Evolutionary conservation across 2,113 vertebrate species (phyloP).

Genomic region (Callopanchax toddi): DNA sequence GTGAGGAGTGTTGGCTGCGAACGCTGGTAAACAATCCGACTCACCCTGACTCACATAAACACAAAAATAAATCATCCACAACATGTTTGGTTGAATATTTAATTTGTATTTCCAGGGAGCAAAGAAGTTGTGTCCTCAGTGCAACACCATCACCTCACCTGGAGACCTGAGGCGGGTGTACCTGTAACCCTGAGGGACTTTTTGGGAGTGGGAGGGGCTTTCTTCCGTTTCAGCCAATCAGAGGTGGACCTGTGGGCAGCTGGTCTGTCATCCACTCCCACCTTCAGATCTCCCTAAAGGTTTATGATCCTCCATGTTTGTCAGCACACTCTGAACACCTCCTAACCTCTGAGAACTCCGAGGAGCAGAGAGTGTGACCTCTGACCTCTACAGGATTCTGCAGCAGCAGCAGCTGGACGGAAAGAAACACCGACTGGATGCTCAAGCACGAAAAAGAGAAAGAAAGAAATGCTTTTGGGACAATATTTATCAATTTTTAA

Average conservation of each 20-base stretch:
- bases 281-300: conserved; percentile 6
- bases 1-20: conserved; percentile 85
- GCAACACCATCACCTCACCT: conserved; percentile 85
- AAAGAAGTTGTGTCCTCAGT: conserved; percentile 86
- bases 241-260: conserved; percentile 68
- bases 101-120: conserved; percentile 72
- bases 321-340: conserved; percentile 22
- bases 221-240: conserved; percentile 47
- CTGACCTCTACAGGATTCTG: conserved; percentile 42
- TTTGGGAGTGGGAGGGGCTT: neutral
- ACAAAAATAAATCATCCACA: neutral
- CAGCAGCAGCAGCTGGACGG: conserved; percentile 23
- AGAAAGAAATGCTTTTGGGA: conserved; percentile 48
- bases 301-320: conserved; percentile 6
- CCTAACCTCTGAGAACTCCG: conserved; percentile 10
- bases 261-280: conserved; percentile 64
- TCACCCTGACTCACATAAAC: neutral
- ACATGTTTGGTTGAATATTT: neutral
- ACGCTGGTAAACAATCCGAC: conserved; percentile 75
- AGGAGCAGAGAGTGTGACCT: conserved; percentile 28
- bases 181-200: conserved; percentile 70
- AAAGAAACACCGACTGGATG: conserved; percentile 28
- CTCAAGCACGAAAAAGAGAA: conserved; percentile 56
- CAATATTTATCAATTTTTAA: conserved; percentile 51
- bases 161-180: conserved; percentile 84